Evolutionary conservation across 2,113 vertebrate species (phyloP).

Genomic region (Perccottus glenii): DNA sequence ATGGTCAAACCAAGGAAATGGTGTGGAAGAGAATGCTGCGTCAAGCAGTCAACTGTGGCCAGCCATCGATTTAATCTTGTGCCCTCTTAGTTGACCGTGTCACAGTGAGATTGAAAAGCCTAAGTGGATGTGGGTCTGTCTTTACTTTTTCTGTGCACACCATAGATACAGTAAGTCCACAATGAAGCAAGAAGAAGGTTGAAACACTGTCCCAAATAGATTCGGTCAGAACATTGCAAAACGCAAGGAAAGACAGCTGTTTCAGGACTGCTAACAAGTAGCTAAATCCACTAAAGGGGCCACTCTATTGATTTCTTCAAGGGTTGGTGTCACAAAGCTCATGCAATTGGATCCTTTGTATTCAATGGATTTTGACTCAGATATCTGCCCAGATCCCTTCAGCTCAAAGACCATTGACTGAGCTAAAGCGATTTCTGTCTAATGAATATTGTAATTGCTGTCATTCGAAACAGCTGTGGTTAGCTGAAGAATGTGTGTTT

Average conservation of each 20-base stretch:
- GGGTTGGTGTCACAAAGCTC: constrained; percentile 51
- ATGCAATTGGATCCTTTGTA: constrained; percentile 63
- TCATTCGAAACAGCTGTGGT: constrained; percentile 35
- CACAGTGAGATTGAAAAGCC: constrained; percentile 69
- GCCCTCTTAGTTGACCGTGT: constrained; percentile 69
- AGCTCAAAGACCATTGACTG: constrained; percentile 54
- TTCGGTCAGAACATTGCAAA: constrained; percentile 36
- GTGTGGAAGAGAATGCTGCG: constrained; percentile 71
- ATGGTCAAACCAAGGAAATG: constrained; percentile 59
- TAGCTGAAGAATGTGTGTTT: constrained; percentile 48
- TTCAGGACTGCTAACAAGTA: constrained; percentile 68
- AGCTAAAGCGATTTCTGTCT: constrained; percentile 49
- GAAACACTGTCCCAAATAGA: constrained; percentile 34
- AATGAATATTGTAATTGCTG: constrained; percentile 72
- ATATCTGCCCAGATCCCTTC: constrained; percentile 56
- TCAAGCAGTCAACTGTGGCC: constrained; percentile 69
- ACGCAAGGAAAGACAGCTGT: constrained; percentile 54
- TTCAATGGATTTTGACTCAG: constrained; percentile 62
- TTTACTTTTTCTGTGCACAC: constrained; percentile 63
- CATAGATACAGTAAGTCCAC: constrained; percentile 57
- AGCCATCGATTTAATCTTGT: constrained; percentile 72
- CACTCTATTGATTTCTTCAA: constrained; percentile 51
- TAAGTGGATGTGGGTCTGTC: constrained; percentile 62
- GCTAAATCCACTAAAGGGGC: constrained; percentile 62
- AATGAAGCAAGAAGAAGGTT: constrained; percentile 53